Conservation (phyloP, 1,140 invertebrate genomes). For the Ceratina calcarata region DNA sequence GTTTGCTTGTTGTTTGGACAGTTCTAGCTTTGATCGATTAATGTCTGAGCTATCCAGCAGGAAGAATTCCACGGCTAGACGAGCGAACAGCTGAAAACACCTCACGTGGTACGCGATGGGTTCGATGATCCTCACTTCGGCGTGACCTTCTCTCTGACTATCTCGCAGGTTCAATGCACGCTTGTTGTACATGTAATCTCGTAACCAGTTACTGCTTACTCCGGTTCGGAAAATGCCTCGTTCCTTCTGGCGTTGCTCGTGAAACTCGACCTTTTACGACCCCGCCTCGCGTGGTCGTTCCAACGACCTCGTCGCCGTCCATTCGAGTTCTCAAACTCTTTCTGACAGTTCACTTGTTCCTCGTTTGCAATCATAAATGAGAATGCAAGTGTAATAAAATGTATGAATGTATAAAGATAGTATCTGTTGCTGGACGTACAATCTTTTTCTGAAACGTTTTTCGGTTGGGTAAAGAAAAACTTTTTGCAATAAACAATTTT, state of each 20-base stretch:
- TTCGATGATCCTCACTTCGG: constrained; percentile 60
- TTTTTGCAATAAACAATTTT: no score
- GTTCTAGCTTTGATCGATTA: neutral
- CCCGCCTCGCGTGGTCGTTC: no score
- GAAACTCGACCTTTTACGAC: constrained; percentile 31
- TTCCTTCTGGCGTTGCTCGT: neutral
- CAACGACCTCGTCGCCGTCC: no score
- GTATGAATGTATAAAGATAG: no score
- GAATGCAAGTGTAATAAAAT: no score
- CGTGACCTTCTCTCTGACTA: constrained; percentile 65
- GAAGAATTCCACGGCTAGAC: neutral
- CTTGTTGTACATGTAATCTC: constrained; percentile 55
- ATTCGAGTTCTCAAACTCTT: no score
- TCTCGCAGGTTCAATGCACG: constrained; percentile 69
- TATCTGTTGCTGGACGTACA: no score
- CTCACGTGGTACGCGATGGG: constrained; percentile 7
- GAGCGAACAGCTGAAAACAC: constrained; percentile 27
- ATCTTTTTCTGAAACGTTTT: no score
- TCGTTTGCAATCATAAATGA: no score
- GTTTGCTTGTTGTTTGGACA: neutral
- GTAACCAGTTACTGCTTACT: constrained; percentile 51
- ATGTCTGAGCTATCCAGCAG: neutral
- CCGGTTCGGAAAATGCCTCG: constrained; percentile 19
- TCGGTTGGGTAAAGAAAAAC: no score
- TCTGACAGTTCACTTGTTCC: no score